Percentiles rank a stretch among this genome's conserved stretches.
These are phyloP conservation scores for Channallabes apus DNA, from an alignment of 2,797 vertebrate genomes.

Conservation along the genomic window DNA sequence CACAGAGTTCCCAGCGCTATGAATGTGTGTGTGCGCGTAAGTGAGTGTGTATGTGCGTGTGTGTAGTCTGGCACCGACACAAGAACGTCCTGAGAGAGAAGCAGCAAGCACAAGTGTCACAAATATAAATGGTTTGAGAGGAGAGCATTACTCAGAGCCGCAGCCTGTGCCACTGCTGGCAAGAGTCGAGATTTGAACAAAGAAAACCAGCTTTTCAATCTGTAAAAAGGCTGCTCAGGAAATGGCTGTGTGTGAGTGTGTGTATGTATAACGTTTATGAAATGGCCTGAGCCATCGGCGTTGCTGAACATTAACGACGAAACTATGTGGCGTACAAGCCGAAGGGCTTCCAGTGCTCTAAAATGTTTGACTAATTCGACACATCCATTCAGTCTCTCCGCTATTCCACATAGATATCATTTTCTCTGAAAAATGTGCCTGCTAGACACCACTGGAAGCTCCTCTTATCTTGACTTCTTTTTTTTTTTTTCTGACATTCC, in stretches of 20 bases:
- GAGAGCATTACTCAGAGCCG: constrained; percentile 74
- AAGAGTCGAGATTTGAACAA: constrained; percentile 69
- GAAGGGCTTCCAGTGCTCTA: neutral
- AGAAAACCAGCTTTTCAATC: constrained; percentile 55
- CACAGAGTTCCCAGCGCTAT: constrained; percentile 29
- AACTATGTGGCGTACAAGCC: neutral
- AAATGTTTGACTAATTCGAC: neutral
- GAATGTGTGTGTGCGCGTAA: constrained; percentile 29
- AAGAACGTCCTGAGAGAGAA: constrained; percentile 74
- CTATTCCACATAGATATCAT: constrained; percentile 3
- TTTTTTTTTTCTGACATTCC: too few species aligned
- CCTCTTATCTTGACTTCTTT: constrained; percentile 11
- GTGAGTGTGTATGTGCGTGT: constrained; percentile 7
- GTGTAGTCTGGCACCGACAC: constrained; percentile 71
- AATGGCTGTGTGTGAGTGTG: constrained; percentile 8
- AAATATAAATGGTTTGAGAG: constrained; percentile 77
- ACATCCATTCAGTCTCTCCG: neutral
- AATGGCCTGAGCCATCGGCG: neutral
- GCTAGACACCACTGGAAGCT: constrained; percentile 7
- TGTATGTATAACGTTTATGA: constrained; percentile 13
- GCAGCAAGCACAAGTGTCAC: constrained; percentile 70
- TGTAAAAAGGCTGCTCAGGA: constrained; percentile 19
- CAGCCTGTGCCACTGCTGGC: constrained; percentile 64
- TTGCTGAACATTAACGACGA: neutral
- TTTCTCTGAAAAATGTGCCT: neutral